A percentile compares a stretch with the other conserved stretches of the same genome.
These are phyloP conservation scores for Trachelus tabidus DNA, from an alignment of 2,888 invertebrate species.

Conservation along the genomic window DNA sequence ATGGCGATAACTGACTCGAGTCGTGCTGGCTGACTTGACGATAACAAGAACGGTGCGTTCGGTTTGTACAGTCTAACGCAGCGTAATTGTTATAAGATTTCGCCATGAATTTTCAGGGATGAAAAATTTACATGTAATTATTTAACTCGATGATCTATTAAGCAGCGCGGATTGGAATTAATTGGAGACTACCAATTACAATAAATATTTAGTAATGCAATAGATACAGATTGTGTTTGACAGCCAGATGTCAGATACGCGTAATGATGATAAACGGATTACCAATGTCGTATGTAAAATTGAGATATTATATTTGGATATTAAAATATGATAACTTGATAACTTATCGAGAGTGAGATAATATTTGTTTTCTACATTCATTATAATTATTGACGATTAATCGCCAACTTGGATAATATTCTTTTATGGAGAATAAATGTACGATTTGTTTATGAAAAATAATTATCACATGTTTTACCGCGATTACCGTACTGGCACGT, in stretches of 20 bases:
- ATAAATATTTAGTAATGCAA: neutral
- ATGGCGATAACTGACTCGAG: neutral
- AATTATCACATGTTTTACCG: no score
- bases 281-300: neutral
- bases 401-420: no score
- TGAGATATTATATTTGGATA: neutral
- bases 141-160: neutral
- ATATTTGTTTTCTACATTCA: no score
- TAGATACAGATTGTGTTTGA: neutral
- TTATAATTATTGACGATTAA: no score
- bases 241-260: neutral
- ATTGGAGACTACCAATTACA: no score
- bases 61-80: neutral
- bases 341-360: no score
- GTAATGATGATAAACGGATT: neutral
- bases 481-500: no score
- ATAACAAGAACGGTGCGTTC: neutral
- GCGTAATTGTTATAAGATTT: neutral
- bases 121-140: neutral
- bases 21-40: neutral
- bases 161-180: no score
- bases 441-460: no score
- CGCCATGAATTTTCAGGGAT: neutral
- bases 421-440: no score
- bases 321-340: neutral